Evolutionary conservation across 2,888 invertebrate genomes (phyloP), one percentile per base, ranked within the genome.

Genomic region (Epinotia demarniana): DNA sequence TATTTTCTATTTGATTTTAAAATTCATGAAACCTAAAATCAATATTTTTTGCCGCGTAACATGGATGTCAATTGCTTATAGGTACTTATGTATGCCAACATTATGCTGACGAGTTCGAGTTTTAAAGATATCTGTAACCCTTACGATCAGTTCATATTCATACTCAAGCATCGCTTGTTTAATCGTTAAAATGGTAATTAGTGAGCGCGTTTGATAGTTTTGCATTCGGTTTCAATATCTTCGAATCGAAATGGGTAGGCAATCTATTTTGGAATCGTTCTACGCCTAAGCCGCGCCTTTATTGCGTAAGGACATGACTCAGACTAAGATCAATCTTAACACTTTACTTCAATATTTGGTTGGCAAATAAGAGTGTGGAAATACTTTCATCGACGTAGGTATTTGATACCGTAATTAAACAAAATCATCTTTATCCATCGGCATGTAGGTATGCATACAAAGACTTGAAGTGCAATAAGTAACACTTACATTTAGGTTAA

Each of bases 231-330:
- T 67, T 64, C 60, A 43, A 64, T 64, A 66, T 12, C 60, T 61
- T 68, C 55, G 19, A 69, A 49, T 58, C 63, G 46, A 66, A 69
- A 39, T 75, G 33, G 74, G 64, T 68, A 61, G 74, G 64, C 62
- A 61, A 66, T 73, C 58, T 74, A 74, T 74, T 74, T 74, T 55
- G 19, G 69, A 49, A 70, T 58, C 58, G 49, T 58, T 74, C 49
- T 69, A 46, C 68, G 73, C 60, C 58, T 60, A 33, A 39, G 55
- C 73, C 73, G 62, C 61, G 27, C 74, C 63, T 73, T 39, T 62
- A 49, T 74, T 70, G 39, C 74, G 58, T 70, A 74, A 70, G 58
- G 33, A 64, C 23, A 63, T 74, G 63, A 70, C 63, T 60, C 69
- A 69, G 69, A 23, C 23, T 63, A 63, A 39, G 19, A 64, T 64